Evolutionary conservation across 2,113 vertebrate genomes (phyloP).

Genomic region (Calonectris borealis): DNA sequence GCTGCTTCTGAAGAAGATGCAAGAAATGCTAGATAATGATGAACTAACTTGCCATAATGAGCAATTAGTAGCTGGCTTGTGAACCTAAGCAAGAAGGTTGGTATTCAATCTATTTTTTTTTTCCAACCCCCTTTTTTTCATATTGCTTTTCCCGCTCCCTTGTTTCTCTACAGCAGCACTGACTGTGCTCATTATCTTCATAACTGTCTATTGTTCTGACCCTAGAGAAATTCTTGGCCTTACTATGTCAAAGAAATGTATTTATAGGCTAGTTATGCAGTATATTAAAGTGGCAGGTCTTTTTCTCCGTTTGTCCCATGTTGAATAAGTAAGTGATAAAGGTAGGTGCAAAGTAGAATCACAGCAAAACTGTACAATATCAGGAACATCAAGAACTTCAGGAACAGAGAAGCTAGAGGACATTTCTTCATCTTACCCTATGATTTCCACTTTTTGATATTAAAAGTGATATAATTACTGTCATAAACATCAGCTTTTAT

Average conservation of each 20-base stretch:
- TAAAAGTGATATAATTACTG: neutral
- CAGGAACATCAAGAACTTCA: neutral
- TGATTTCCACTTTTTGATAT: neutral
- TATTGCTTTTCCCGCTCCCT: neutral
- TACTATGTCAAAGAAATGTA: neutral
- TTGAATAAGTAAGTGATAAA: neutral
- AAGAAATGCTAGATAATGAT: neutral
- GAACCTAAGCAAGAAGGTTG: constrained; percentile 1
- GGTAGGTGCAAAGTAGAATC: neutral
- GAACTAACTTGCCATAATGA: neutral
- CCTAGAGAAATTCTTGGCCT: neutral
- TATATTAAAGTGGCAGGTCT: neutral
- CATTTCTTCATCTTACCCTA: neutral
- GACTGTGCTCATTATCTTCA: constrained; percentile 34
- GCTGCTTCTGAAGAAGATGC: neutral
- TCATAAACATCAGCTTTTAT: neutral
- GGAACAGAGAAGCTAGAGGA: neutral
- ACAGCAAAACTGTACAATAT: neutral
- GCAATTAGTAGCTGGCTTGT: constrained; percentile 31
- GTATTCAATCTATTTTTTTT: neutral
- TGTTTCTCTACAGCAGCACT: neutral
- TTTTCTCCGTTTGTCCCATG: neutral
- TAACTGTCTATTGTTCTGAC: neutral
- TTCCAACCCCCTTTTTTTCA: neutral
- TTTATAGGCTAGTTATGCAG: neutral